Conservation (phyloP, 1,140 invertebrate genomes). For the Chironomus tepperi region DNA sequence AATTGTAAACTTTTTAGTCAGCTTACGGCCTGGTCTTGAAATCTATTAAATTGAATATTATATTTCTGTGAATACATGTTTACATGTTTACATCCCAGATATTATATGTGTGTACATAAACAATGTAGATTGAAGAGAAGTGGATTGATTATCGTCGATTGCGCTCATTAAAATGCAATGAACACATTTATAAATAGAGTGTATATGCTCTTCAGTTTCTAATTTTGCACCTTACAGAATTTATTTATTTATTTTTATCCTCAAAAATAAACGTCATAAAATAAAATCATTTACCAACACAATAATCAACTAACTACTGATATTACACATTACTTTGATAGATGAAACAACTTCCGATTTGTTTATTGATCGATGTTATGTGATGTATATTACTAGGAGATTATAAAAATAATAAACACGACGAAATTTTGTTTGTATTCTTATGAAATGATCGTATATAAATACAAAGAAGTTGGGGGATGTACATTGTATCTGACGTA, state of each 20-base stretch:
- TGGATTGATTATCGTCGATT: neutral
- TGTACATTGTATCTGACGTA: neutral
- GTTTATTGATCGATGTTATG: neutral
- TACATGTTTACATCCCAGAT: neutral
- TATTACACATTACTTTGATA: neutral
- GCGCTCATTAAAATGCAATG: neutral
- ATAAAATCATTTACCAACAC: neutral
- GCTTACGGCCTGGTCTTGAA: neutral
- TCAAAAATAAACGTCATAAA: neutral
- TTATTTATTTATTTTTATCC: neutral
- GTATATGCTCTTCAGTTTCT: neutral
- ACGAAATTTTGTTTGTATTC: neutral
- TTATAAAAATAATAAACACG: conserved; percentile 9
- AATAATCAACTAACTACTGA: neutral
- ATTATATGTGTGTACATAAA: neutral
- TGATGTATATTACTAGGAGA: neutral
- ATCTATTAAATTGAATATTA: neutral
- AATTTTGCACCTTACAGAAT: neutral
- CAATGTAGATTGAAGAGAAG: no score
- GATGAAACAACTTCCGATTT: conserved; percentile 7
- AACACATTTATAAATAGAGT: neutral
- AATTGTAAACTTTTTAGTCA: neutral
- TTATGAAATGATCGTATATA: neutral
- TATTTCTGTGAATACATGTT: neutral
- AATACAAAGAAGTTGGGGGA: neutral